These are phyloP conservation scores for Candoia aspera DNA, from an alignment of 2,113 vertebrate genomes.

Conservation along the genomic window DNA sequence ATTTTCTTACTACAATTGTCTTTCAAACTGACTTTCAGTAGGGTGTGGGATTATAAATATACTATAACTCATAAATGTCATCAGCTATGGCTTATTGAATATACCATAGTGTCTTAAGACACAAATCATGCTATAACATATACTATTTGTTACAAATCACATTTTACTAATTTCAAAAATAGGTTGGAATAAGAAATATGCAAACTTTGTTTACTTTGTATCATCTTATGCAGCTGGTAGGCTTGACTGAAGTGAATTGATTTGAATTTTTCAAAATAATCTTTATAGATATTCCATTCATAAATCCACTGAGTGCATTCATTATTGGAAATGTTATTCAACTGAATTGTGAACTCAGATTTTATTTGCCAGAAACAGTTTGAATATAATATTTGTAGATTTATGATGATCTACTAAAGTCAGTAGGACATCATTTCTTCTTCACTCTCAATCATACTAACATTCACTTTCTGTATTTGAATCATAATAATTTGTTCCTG, in stretches of 20 bases:
- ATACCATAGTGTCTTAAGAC: background rate
- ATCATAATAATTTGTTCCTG: background rate
- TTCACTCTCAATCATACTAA: constrained; percentile 18
- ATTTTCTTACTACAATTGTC: background rate
- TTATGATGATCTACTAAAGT: background rate
- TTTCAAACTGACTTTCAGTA: background rate
- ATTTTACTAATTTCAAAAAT: background rate
- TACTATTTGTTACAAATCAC: background rate
- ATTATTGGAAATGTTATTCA: constrained; percentile 12
- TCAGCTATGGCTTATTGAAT: background rate
- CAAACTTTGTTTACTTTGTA: background rate
- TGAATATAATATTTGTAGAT: background rate
- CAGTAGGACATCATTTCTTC: constrained; percentile 10
- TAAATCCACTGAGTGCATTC: background rate
- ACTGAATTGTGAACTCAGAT: background rate
- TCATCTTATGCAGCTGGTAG: background rate
- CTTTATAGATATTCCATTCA: background rate
- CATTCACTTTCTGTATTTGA: background rate
- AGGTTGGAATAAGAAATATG: background rate
- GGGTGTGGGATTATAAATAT: background rate
- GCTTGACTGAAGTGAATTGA: background rate
- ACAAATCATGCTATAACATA: background rate
- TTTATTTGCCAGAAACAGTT: background rate
- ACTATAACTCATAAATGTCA: background rate
- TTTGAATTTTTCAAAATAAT: background rate